Base-by-base conservation (phyloP, 2,113 vertebrate species). In the Seriola dumerili region DNA sequence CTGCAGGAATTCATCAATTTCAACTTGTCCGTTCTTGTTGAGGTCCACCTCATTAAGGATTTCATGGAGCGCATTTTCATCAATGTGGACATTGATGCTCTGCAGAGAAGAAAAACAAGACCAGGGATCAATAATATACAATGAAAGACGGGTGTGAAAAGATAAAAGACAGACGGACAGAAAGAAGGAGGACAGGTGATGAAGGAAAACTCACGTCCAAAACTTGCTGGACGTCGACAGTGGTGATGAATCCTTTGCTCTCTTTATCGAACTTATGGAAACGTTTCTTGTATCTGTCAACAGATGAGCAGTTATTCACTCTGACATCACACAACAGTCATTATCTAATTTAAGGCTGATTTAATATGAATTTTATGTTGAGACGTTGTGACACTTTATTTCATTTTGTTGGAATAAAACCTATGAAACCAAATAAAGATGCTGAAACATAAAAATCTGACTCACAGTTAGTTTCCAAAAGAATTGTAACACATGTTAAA, bases 21-120 rank as follows among this genome's bases (percentile, higher is more conserved):
- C 98, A 29, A 99, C 97, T 80, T 99, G 97, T n/a, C 98, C 98
- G 0, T 99, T 99, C 76, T 99, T 99, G 94, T 99, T 99, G 72
- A 99, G 95, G 83, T 99, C 98, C 68, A 99, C 98, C 83, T 99
- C 98, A 4, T 95, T 97, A 16, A 99, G 96, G 87, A 99, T 99
- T 59, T 99, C 98, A 55, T 99, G 97, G 0, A 99, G 96, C 0
- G 97, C 94, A 8, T 98, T 96, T 81, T 98, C 96, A 78, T 98
- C 97, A 11, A 99, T 98, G 65, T 97, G 95, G 80, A 98, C 82
- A 8, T 93, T 96, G 93, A 98, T 96, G 94, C 95, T 99, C 98
- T 99, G 86, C 67, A 65, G 81, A 63, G 67, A 55, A 36, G 11
- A 32, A 73, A 85, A 23, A 89, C 10, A 42, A 17, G 48, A 32